A percentile compares a stretch with the other conserved stretches of the same genome.
These are phyloP conservation scores for Gyps fulvus DNA, from an alignment of 2,113 vertebrate genomes.

Conservation along the genomic window DNA sequence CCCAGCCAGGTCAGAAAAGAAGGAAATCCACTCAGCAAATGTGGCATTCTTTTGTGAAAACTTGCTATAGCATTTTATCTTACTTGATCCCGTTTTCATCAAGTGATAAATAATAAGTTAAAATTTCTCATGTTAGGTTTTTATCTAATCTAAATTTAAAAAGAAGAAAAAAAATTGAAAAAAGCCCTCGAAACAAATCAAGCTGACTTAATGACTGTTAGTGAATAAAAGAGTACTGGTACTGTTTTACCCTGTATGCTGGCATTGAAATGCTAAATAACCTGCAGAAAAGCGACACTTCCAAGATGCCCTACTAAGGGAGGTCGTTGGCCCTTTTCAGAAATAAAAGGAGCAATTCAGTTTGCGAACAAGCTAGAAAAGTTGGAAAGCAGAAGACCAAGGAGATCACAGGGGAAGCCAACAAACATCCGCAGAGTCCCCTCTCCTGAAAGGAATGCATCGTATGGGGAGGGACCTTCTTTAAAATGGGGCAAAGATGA, in stretches of 20 bases:
- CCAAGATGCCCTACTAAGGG: not conserved
- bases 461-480: accelerated
- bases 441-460: not conserved
- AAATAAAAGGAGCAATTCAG: not conserved
- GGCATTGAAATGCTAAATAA: not conserved
- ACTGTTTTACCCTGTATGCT: not conserved
- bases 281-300: not conserved
- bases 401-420: not conserved
- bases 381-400: not conserved
- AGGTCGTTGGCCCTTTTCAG: not conserved
- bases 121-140: not conserved
- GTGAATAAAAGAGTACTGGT: not conserved
- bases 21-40: not conserved
- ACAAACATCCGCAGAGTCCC: not conserved
- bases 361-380: not conserved
- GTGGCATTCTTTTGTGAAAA: not conserved
- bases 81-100: not conserved
- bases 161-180: no score
- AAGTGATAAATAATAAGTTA: not conserved
- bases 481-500: not conserved
- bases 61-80: not conserved
- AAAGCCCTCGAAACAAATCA: not conserved
- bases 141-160: not conserved
- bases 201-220: not conserved
- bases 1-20: not conserved